Percentiles rank a stretch among this genome's conserved stretches.
Evolutionary conservation across 2,888 invertebrate genomes (phyloP).

Genomic region (Cheilosia urbana): DNA sequence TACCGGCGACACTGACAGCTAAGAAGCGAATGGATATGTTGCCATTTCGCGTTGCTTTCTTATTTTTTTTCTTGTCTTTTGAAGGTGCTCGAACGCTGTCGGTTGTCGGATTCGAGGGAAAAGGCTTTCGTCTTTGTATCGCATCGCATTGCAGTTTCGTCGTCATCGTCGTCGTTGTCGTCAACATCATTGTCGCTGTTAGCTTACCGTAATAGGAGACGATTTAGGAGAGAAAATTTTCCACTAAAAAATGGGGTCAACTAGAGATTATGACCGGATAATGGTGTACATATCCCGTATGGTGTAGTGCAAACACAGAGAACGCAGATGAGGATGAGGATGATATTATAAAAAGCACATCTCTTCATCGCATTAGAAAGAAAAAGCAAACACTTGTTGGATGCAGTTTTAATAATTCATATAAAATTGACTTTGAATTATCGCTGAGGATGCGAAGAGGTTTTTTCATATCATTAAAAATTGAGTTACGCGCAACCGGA

Average conservation of each 20-base stretch:
- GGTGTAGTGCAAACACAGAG: constrained; percentile 43
- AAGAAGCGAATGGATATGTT: constrained; percentile 57
- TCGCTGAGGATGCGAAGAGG: constrained; percentile 7
- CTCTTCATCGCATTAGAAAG: constrained; percentile 12
- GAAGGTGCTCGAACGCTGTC: constrained; percentile 26
- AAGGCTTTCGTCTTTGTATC: constrained; percentile 33
- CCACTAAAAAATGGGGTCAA: constrained; percentile 63
- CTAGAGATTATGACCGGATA: constrained; percentile 71
- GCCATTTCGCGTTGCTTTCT: constrained; percentile 30
- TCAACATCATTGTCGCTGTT: constrained; percentile 26
- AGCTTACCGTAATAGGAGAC: constrained; percentile 66
- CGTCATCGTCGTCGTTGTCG: constrained; percentile 21
- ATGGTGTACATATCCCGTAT: constrained; percentile 43
- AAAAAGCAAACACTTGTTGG: constrained; percentile 56
- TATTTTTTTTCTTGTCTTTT: constrained; percentile 1
- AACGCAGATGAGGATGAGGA: constrained; percentile 35
- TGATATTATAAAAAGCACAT: constrained; percentile 11
- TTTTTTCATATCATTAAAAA: constrained; percentile 24
- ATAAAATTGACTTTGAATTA: constrained; percentile 60
- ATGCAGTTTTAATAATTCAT: constrained; percentile 68
- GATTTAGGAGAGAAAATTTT: constrained; percentile 66
- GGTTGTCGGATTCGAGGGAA: constrained; percentile 19
- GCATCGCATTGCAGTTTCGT: constrained; percentile 7
- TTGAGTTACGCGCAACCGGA: constrained; percentile 38
- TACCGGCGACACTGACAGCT: constrained; percentile 16